Conservation (phyloP, 2,797 vertebrate species). For the Mastacembelus armatus region DNA sequence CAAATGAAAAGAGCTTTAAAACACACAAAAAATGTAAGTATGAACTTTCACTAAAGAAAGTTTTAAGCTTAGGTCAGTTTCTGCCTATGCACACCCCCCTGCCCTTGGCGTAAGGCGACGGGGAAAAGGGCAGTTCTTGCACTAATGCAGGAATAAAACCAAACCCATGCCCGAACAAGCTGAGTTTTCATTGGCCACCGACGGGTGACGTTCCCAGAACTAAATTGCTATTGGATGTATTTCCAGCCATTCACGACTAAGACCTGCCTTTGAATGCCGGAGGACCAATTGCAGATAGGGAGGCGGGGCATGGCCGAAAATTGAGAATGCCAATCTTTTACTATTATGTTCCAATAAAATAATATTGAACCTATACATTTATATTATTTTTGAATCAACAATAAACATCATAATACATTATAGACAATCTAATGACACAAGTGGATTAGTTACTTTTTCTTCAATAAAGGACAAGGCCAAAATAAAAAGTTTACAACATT, state of each 20-base stretch:
- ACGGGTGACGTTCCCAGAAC: background rate
- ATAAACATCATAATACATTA: background rate
- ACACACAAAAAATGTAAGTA: conserved; percentile 65
- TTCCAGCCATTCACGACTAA: background rate
- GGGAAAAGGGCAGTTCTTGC: conserved; percentile 47
- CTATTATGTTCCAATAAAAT: background rate
- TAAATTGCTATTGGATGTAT: conserved; percentile 57
- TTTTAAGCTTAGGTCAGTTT: conserved; percentile 79
- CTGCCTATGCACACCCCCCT: conserved; percentile 85
- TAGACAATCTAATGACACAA: too few species aligned
- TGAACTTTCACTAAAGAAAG: conserved; percentile 72
- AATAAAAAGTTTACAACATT: background rate
- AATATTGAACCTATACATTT: background rate
- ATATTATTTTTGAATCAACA: background rate
- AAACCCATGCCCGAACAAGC: conserved; percentile 51
- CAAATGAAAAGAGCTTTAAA: conserved; percentile 41
- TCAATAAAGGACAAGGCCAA: background rate
- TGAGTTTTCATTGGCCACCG: conserved; percentile 68
- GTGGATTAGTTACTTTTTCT: background rate
- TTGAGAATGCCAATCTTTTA: background rate
- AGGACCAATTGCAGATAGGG: conserved; percentile 40
- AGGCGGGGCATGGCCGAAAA: conserved; percentile 3
- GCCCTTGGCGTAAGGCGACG: conserved; percentile 83
- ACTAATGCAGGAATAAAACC: conserved; percentile 63
- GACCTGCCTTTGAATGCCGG: conserved; percentile 7